Conservation (phyloP, 2,888 invertebrate species). For the Drosophila heteroneura region DNA sequence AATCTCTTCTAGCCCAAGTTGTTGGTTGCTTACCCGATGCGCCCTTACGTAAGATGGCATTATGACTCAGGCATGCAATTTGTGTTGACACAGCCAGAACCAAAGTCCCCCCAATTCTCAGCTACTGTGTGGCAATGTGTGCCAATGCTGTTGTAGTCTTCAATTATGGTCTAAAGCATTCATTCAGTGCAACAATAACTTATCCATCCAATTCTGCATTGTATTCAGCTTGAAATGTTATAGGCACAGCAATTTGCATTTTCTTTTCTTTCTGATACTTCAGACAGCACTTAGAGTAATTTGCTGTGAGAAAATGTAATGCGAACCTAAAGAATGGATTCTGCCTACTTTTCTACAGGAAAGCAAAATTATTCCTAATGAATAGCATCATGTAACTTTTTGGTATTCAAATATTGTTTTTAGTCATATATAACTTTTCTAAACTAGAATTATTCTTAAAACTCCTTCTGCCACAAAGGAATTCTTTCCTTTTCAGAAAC, state of each 20-base stretch:
- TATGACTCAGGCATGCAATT: conserved; percentile 60
- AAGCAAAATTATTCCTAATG: neutral
- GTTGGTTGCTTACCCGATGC: conserved; percentile 41
- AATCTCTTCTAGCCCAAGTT: neutral
- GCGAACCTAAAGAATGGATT: neutral
- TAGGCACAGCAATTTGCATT: conserved; percentile 8
- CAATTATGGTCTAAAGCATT: conserved; percentile 26
- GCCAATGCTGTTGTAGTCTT: conserved; percentile 5
- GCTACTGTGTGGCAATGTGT: conserved; percentile 19
- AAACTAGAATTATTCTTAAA: neutral
- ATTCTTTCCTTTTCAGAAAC: neutral
- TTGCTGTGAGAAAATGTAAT: neutral
- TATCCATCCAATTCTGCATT: conserved; percentile 13
- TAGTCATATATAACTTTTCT: neutral
- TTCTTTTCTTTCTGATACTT: neutral
- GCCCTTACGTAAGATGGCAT: conserved; percentile 60
- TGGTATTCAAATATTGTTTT: neutral
- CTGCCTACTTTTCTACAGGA: neutral
- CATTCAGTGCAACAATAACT: conserved; percentile 23
- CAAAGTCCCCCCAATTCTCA: neutral
- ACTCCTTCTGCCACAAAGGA: neutral
- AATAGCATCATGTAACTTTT: neutral
- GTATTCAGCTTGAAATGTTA: conserved; percentile 14
- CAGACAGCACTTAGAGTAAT: conserved; percentile 3
- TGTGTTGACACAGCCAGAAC: conserved; percentile 43